phyloP scores from a whole-genome alignment of 2,797 vertebrate species.

The Molothrus ater region DNA sequence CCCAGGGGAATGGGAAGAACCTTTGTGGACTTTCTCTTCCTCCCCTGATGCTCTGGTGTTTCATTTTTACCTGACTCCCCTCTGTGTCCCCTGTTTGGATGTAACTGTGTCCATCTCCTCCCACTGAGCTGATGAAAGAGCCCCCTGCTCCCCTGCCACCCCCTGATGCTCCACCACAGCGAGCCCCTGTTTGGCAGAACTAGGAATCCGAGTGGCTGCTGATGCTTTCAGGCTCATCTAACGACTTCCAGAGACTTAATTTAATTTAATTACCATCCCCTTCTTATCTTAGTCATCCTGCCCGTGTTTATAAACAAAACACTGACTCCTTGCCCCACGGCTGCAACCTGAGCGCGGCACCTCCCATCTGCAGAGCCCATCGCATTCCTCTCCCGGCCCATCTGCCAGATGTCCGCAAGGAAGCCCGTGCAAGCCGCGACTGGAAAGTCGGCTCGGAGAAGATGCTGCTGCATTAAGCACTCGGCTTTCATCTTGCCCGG shows the following conservation, averaged over 20 bases:
- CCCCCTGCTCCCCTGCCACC: not conserved
- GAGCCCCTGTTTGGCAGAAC: not conserved
- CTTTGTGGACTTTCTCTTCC: not conserved
- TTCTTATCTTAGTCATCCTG: conserved; percentile 68
- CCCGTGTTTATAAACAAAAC: conserved; percentile 73
- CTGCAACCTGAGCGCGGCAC: conserved; percentile 63
- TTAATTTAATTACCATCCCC: conserved; percentile 73
- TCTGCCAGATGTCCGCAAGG: conserved; percentile 59
- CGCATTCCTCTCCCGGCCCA: not conserved
- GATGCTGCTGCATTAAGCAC: not conserved
- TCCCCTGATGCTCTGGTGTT: not conserved
- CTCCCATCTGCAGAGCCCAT: conserved; percentile 65
- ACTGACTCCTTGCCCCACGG: conserved; percentile 53
- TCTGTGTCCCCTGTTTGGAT: not conserved
- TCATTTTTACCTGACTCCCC: not conserved
- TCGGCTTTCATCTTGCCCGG: not conserved
- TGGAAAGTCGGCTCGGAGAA: not conserved
- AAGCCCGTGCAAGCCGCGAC: conserved; percentile 31
- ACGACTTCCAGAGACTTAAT: conserved; percentile 65
- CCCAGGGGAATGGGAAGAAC: not conserved
- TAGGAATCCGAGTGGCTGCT: not conserved
- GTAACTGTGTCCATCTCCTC: not conserved
- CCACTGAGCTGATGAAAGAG: not conserved
- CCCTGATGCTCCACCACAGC: not conserved
- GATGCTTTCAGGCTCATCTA: conserved; percentile 48